Percentiles rank a stretch among this genome's conserved stretches.
Conservation (phyloP, 2,888 invertebrate genomes). For the Willowsia nigromaculata region DNA sequence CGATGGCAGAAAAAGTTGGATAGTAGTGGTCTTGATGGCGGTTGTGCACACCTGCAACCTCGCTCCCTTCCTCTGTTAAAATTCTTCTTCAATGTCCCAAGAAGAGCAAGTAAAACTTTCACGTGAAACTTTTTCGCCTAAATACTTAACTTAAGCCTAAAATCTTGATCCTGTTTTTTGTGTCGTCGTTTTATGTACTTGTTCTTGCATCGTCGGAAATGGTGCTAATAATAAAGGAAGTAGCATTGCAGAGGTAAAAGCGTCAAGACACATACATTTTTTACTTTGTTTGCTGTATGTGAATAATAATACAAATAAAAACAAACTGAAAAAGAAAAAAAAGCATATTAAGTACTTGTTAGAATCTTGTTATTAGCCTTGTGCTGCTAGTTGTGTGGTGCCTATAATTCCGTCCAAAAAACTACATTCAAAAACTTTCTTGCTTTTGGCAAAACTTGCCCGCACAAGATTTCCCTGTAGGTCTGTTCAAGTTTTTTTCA, state of each 20-base stretch:
- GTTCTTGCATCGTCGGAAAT: background rate
- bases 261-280: background rate
- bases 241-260: background rate
- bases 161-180: background rate
- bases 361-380: conserved; percentile 12
- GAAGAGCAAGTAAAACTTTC: background rate
- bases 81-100: background rate
- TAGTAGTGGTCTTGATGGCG: background rate
- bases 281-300: conserved; percentile 6
- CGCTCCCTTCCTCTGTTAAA: background rate
- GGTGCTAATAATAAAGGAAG: background rate
- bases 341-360: conserved; percentile 3
- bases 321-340: background rate
- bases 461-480: conserved; percentile 36
- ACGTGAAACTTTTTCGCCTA: conserved; percentile 1
- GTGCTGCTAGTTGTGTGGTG: background rate
- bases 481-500: background rate
- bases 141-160: background rate
- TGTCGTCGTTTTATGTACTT: background rate
- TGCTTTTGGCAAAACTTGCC: background rate
- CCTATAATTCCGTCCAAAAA: background rate
- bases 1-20: background rate
- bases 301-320: background rate
- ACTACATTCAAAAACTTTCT: background rate
- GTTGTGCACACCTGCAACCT: conserved; percentile 5